Evolutionary conservation across 2,797 vertebrate genomes (phyloP), one percentile per base, ranked within the genome.

Genomic region (Adrianichthys oophorus): DNA sequence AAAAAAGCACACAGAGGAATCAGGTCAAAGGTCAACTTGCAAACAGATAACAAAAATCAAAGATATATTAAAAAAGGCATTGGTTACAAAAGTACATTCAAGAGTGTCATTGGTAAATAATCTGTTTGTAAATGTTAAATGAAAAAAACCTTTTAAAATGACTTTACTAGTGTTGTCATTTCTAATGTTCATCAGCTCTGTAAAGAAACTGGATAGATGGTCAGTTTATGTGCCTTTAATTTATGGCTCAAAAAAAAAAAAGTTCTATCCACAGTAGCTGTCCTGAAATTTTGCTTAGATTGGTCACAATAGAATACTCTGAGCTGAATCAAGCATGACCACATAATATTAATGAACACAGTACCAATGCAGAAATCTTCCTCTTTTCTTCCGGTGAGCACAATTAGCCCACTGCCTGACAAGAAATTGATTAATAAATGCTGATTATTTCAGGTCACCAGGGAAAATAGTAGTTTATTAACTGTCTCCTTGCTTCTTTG

Each of bases 211-310:
- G 44, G 45, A 76, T 67, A 59, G 70, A 73, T 74, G 70, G 60
- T 48, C 62, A 77, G 76, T 74, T 84, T 83, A 85, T 62, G 56
- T 52, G 62, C 48, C 52, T 78, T 81, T 79, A 82, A 86, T 85
- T 85, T 86, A 85, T 84, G 76, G 71, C 74, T 82, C 71, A 72
- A 79, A 80, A 79, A 72, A 59, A 59, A 45, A 41, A 47, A 55
- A 41, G 48, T 67, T 65, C 72, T 62, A 69, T 83, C 83, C 74
- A 84, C 70, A 76, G 78, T 71, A 75, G 74, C 76, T 83, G 49
- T 55, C 70, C 56, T 89, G 84, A 85, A 86, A 44, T 77, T 80
- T 75, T 23, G 68, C 68, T 80, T 82, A 74, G 72, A 74, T 57
- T 61, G 64, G 77, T 58, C 63, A 76, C 54, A 73, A 73, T 66